phyloP scores from a whole-genome alignment of 2,113 vertebrate genomes.

The Okapia johnstoni region DNA sequence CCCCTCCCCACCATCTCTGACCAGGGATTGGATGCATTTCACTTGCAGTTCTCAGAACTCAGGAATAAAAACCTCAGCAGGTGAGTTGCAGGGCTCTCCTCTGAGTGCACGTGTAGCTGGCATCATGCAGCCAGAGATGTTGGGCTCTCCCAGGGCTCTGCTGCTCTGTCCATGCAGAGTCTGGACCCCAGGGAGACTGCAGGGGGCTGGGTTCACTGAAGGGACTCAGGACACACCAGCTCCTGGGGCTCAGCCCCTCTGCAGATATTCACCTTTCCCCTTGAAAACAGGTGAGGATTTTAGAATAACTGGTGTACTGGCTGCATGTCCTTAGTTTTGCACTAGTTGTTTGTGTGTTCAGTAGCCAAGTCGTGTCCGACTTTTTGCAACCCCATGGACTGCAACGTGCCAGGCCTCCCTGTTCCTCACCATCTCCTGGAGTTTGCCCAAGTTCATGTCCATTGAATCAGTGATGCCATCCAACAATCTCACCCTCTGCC shows the following conservation, averaged over 20 bases:
- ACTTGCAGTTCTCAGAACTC: background rate
- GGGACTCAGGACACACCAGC: background rate
- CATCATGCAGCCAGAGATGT: accelerated
- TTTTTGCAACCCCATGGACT: background rate
- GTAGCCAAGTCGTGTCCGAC: background rate
- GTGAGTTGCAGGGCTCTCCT: accelerated
- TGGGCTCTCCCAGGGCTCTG: background rate
- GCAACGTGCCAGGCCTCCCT: background rate
- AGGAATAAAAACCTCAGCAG: accelerated
- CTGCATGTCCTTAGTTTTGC: background rate
- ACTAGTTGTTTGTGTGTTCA: background rate
- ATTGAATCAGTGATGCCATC: background rate
- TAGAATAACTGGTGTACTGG: accelerated
- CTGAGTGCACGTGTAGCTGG: accelerated
- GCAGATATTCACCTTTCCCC: accelerated
- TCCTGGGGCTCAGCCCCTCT: background rate
- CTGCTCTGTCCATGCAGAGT: background rate
- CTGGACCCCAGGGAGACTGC: background rate
- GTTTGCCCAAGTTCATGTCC: background rate
- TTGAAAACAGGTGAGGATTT: accelerated
- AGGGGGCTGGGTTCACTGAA: accelerated
- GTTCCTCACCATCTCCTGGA: background rate
- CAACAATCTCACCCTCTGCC: background rate
- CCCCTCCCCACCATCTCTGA: background rate
- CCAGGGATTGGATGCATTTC: accelerated